Percentiles rank a stretch among this genome's conserved stretches.
Conservation (phyloP, 2,797 vertebrate genomes). For the Gymnoscopelus microlampas region DNA sequence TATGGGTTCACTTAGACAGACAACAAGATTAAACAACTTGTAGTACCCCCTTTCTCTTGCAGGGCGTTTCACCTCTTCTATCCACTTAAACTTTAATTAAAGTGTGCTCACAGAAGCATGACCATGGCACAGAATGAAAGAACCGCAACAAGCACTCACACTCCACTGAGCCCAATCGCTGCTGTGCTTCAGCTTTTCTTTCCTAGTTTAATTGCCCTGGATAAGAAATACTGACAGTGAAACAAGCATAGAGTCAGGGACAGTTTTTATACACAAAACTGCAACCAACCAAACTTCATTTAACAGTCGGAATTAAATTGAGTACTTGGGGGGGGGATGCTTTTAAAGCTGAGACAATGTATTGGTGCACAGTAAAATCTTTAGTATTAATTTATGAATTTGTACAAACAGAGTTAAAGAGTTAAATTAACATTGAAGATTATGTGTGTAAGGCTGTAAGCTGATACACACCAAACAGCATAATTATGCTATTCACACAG, state of each 20-base stretch:
- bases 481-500: neutral
- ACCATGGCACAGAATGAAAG: constrained; percentile 30
- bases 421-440: no score
- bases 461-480: constrained; percentile 12
- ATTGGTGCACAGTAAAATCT: no score
- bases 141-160: constrained; percentile 2
- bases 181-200: constrained; percentile 19
- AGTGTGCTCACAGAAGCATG: constrained; percentile 31
- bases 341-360: neutral
- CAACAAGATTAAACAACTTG: no score
- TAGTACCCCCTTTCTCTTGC: constrained; percentile 9
- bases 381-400: no score
- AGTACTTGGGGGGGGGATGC: no score
- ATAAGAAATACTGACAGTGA: constrained; percentile 8
- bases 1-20: no score
- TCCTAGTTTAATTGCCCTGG: constrained; percentile 12
- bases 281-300: neutral
- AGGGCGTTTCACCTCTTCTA: constrained; percentile 23
- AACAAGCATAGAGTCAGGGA: constrained; percentile 10
- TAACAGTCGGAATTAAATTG: no score
- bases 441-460: no score
- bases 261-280: neutral
- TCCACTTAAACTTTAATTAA: constrained; percentile 41
- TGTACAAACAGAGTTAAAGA: no score
- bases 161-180: constrained; percentile 32